These are phyloP conservation scores for Balearica regulorum DNA, from an alignment of 2,797 vertebrate species.

Conservation along the genomic window DNA sequence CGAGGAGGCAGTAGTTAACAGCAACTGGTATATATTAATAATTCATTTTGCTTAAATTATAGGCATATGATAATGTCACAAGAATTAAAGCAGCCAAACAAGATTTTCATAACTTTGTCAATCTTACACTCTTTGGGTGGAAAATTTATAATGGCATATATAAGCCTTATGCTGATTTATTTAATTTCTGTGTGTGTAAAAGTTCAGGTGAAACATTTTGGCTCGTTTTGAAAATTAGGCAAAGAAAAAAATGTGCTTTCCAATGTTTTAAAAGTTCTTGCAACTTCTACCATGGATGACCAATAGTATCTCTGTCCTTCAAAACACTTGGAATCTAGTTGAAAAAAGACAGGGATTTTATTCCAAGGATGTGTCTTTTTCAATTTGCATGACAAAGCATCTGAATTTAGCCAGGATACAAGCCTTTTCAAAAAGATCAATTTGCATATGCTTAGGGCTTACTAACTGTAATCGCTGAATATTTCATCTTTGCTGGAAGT, in stretches of 20 bases:
- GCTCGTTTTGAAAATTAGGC: neutral
- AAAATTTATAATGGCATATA: neutral
- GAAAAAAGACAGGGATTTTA: neutral
- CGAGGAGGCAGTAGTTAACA: neutral
- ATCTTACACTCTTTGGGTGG: neutral
- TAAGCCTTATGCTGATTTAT: neutral
- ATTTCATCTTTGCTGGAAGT: neutral
- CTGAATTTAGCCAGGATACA: slow-evolving; percentile 33
- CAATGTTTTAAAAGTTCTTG: neutral
- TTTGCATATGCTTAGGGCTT: slow-evolving; percentile 24
- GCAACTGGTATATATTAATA: neutral
- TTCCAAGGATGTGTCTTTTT: slow-evolving; percentile 1
- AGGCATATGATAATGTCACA: neutral
- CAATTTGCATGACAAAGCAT: slow-evolving; percentile 46
- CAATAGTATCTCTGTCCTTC: neutral
- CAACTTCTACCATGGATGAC: neutral
- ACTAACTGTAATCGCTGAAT: neutral
- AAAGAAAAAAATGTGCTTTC: neutral
- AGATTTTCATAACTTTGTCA: neutral
- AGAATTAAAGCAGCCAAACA: neutral
- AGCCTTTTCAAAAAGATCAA: slow-evolving; percentile 5
- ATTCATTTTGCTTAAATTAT: neutral
- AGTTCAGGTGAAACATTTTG: neutral
- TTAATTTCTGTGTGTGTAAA: neutral
- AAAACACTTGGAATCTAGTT: neutral